Evolutionary conservation across 2,797 vertebrate species (phyloP), one percentile per base, ranked within the genome.

Genomic region (Gambelia wislizenii): DNA sequence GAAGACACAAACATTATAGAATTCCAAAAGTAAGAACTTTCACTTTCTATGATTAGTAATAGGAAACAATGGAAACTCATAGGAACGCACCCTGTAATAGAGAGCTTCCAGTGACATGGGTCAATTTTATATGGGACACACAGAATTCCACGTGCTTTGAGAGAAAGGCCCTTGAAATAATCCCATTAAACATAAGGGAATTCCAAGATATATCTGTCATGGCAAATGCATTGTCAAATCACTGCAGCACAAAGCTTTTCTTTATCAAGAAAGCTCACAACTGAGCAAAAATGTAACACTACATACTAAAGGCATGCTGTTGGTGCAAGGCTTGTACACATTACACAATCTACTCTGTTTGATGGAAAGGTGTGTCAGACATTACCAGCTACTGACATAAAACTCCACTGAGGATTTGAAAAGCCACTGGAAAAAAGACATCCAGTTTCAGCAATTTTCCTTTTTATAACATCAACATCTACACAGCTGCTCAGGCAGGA

Each of bases 161-260:
- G 52, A 56, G 39, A 84, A 36, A 4, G 27, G 25, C 27, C n/a
- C 14, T 52, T 80, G 83, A 76, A 82, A 88, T 49, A 88, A 88
- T 69, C 83, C 44, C 47, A 52, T 16, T 12, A 22, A 69, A 70
- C 1, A 18, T 67, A 44, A 82, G 56, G 52, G 42, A 77, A 82
- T 85, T 39, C 30, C 78, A 56, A 75, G n/a, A 33, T 25, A 61
- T 25, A 3, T 33, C 69, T 36, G 36, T 67, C 69, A 67, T 9
- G 5, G 47, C 44, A 42, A 22, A 79, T 42, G 2, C n/a, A 33
- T 78, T 70, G 7, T 47, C 56, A 27, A 70, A 22, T 20, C 27
- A 30, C 83, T 14, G 36, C 0, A 13, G 42, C 18, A 47, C 76
- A 79, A 91, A 76, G 83, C 30, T 8, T 33, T 14, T 36, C 69